Conservation (phyloP, 1,140 invertebrate species). For the Euwallacea similis region DNA sequence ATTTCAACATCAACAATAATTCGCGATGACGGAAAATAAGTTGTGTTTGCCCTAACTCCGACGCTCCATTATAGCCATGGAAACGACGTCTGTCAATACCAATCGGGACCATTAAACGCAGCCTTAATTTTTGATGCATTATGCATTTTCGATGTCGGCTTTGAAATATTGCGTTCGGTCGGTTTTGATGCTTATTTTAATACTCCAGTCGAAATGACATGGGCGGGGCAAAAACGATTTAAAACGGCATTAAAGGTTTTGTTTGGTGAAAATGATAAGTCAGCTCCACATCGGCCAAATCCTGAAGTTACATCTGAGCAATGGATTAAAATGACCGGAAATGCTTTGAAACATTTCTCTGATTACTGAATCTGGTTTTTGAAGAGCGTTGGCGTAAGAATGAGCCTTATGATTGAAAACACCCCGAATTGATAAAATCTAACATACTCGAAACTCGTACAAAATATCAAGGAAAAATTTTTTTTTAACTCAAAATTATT, state of each 20-base stretch:
- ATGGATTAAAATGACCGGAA: no score
- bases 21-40: slow-evolving; percentile 50
- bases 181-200: slow-evolving; percentile 21
- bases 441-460: no score
- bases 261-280: neutral
- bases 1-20: slow-evolving; percentile 47
- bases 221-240: neutral
- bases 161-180: no score
- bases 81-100: slow-evolving; percentile 47
- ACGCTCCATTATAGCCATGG: slow-evolving; percentile 48
- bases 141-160: neutral
- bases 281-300: no score
- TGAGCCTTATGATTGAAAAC: no score
- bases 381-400: no score
- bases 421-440: no score
- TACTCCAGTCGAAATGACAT: neutral
- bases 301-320: no score
- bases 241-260: neutral
- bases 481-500: no score
- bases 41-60: slow-evolving; percentile 45
- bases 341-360: no score
- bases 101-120: slow-evolving; percentile 24
- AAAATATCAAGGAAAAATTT: no score
- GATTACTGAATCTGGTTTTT: no score
- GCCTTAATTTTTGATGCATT: slow-evolving; percentile 31